A percentile compares a stretch with the other conserved stretches of the same genome.
phyloP scores from a whole-genome alignment of 1,140 invertebrate genomes.

The Pseudomyrmex pallidus region DNA sequence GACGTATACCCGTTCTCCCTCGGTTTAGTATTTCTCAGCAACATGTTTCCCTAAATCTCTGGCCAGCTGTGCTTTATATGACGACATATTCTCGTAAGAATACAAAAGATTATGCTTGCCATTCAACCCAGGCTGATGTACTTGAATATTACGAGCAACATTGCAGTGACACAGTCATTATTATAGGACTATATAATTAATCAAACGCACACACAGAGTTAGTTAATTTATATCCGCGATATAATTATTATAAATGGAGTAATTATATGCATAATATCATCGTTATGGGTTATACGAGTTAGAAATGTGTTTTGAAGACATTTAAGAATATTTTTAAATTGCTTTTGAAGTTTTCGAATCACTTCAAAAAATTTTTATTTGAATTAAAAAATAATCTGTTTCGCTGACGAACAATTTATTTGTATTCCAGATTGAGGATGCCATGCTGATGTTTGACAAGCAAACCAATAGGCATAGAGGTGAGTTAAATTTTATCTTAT shows the following conservation, averaged over 20 bases:
- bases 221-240: conserved; percentile 25
- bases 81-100: conserved; percentile 67
- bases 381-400: background rate
- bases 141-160: too few species aligned
- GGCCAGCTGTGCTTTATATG: conserved; percentile 78
- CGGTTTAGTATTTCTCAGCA: conserved; percentile 55
- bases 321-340: too few species aligned
- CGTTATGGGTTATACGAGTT: background rate
- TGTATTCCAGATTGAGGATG: conserved; percentile 98
- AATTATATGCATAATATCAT: too few species aligned
- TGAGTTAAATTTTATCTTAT: conserved; percentile 87
- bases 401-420: conserved; percentile 73
- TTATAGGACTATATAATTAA: conserved; percentile 21
- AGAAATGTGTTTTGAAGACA: background rate
- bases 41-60: conserved; percentile 77
- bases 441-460: conserved; percentile 99
- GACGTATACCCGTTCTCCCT: conserved; percentile 9
- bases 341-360: background rate
- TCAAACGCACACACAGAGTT: background rate
- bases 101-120: conserved; percentile 65
- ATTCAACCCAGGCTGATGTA: conserved; percentile 35
- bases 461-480: conserved; percentile 99
- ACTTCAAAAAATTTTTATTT: background rate
- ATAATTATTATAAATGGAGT: background rate
- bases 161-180: conserved; percentile 10